Percentiles rank a stretch among this genome's conserved stretches.
These are phyloP conservation scores for Monomorium pharaonis DNA, from an alignment of 1,140 invertebrate genomes.

Conservation along the genomic window DNA sequence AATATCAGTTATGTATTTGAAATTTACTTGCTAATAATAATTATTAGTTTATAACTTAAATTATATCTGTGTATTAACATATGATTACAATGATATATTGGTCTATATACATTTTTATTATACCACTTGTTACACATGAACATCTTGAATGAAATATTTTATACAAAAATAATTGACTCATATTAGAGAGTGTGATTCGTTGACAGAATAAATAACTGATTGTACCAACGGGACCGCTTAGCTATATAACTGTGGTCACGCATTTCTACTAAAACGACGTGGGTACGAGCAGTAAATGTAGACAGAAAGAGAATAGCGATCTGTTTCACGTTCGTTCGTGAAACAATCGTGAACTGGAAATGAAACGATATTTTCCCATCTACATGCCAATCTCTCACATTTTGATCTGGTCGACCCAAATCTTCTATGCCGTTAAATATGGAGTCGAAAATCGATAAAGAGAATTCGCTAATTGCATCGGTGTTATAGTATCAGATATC, in stretches of 20 bases:
- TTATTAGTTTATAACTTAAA: not conserved
- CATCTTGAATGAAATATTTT: slow-evolving; percentile 20
- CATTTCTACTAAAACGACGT: slow-evolving; percentile 6
- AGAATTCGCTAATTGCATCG: slow-evolving; percentile 54
- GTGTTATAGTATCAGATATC: not conserved
- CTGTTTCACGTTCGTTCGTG: not conserved
- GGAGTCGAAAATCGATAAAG: slow-evolving; percentile 37
- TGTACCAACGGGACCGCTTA: slow-evolving; percentile 8
- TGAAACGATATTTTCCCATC: slow-evolving; percentile 22
- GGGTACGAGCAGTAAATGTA: not conserved
- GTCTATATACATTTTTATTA: not conserved
- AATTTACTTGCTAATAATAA: too few species aligned
- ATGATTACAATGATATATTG: not conserved
- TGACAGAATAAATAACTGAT: slow-evolving; percentile 60
- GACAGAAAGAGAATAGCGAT: not conserved
- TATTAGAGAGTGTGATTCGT: slow-evolving; percentile 53
- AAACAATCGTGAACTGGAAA: slow-evolving; percentile 2
- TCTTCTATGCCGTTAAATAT: slow-evolving; percentile 30
- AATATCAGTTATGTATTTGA: not conserved
- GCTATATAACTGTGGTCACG: slow-evolving; percentile 2
- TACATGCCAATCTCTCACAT: slow-evolving; percentile 16
- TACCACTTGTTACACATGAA: not conserved
- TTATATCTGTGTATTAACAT: not conserved
- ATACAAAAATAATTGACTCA: slow-evolving; percentile 42
- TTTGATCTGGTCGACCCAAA: slow-evolving; percentile 18